phyloP scores from a whole-genome alignment of 2,888 invertebrate species.

The Heliconius charithonia region DNA sequence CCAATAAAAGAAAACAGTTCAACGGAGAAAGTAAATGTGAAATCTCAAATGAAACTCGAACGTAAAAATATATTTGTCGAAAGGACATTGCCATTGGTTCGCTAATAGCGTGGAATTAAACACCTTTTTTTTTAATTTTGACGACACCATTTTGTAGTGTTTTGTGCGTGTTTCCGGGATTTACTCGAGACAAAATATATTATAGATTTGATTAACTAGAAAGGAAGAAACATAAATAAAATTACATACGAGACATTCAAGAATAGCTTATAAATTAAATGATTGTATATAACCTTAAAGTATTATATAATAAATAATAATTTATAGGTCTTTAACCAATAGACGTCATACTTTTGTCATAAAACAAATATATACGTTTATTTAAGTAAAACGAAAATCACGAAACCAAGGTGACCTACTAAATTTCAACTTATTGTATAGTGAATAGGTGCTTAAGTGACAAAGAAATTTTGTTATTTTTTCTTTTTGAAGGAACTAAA shows the following conservation, averaged over 20 bases:
- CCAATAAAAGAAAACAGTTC: slow-evolving; percentile 61
- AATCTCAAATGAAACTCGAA: slow-evolving; percentile 62
- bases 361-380: not conserved
- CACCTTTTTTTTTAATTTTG: not conserved
- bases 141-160: not conserved
- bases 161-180: not conserved
- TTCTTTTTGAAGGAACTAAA: not conserved
- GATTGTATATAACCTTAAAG: not conserved
- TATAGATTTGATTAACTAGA: not conserved
- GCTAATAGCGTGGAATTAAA: slow-evolving; percentile 6
- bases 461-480: slow-evolving; percentile 2
- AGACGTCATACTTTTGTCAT: not conserved
- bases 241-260: not conserved
- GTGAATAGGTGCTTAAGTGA: slow-evolving; percentile 2
- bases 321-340: not conserved
- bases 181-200: not conserved
- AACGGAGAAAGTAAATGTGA: slow-evolving; percentile 72
- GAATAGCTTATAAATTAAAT: slow-evolving; percentile 1
- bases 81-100: slow-evolving; percentile 49
- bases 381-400: slow-evolving; percentile 10
- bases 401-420: slow-evolving; percentile 17
- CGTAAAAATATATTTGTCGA: slow-evolving; percentile 52
- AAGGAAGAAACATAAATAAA: not conserved
- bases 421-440: slow-evolving; percentile 8
- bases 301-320: slow-evolving; percentile 9